Conservation (phyloP, 1,140 invertebrate genomes). For the Drosophila elegans region DNA sequence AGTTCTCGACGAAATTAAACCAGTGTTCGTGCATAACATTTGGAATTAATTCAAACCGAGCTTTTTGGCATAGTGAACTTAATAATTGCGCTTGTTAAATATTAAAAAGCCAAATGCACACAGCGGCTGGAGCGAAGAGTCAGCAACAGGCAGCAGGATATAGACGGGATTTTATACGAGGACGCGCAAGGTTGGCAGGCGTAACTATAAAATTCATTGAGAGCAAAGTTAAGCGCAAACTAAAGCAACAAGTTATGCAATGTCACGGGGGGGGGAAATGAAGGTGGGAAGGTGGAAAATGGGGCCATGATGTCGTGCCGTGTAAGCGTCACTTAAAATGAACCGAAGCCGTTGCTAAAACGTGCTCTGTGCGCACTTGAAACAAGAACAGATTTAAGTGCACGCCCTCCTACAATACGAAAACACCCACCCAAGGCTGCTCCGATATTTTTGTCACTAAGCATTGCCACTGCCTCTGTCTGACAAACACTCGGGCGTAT, state of each 20-base stretch:
- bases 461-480: slow-evolving; percentile 26
- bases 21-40: slow-evolving; percentile 37
- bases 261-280: not conserved
- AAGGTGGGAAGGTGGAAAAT: not conserved
- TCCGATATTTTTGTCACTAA: slow-evolving; percentile 76
- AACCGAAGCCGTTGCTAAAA: slow-evolving; percentile 66
- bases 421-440: slow-evolving; percentile 30
- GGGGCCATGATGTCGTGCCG: slow-evolving; percentile 56
- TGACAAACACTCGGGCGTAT: slow-evolving; percentile 76
- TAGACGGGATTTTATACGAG: slow-evolving; percentile 45
- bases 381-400: slow-evolving; percentile 79
- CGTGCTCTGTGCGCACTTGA: slow-evolving; percentile 69
- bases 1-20: slow-evolving; percentile 20
- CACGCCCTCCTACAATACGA: slow-evolving; percentile 19
- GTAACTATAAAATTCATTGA: slow-evolving; percentile 82
- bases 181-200: slow-evolving; percentile 33
- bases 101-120: slow-evolving; percentile 66
- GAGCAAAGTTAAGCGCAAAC: slow-evolving; percentile 74
- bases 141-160: slow-evolving; percentile 28
- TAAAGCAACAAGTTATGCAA: slow-evolving; percentile 72
- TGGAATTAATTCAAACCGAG: slow-evolving; percentile 61
- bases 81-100: slow-evolving; percentile 76
- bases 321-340: slow-evolving; percentile 77
- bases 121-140: slow-evolving; percentile 2
- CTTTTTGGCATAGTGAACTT: slow-evolving; percentile 51